Evolutionary conservation across 1,140 invertebrate species (phyloP).

Genomic region (Cydia strobilella): DNA sequence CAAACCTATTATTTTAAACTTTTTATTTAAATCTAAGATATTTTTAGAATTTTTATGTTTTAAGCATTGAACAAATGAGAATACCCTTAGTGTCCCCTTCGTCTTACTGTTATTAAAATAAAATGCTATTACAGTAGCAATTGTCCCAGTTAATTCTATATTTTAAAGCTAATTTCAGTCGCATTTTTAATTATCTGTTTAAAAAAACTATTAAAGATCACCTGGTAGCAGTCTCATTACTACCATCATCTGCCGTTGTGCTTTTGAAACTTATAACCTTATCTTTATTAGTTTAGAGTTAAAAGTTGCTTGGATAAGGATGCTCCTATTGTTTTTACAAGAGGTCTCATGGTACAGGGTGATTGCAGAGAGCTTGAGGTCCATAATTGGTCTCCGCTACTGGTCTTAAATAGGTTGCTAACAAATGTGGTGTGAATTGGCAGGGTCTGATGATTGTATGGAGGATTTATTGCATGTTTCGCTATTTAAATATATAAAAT

Average conservation of each 20-base stretch:
- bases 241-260: background rate
- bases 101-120: background rate
- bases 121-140: slow-evolving; percentile 5
- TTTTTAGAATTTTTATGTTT: background rate
- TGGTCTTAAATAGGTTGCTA: slow-evolving; percentile 60
- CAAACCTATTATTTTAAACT: no score
- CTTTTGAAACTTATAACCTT: background rate
- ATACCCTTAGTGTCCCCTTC: background rate
- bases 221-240: slow-evolving; percentile 2
- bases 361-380: slow-evolving; percentile 33
- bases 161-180: background rate
- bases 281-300: background rate
- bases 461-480: slow-evolving; percentile 20
- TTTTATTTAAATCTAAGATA: background rate
- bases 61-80: background rate
- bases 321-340: slow-evolving; percentile 6
- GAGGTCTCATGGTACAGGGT: slow-evolving; percentile 31
- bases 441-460: slow-evolving; percentile 39
- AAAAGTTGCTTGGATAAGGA: background rate
- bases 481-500: background rate
- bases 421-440: slow-evolving; percentile 69
- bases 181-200: slow-evolving; percentile 10
- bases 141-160: slow-evolving; percentile 4
- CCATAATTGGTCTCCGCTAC: slow-evolving; percentile 60
- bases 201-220: slow-evolving; percentile 9